Base-by-base conservation (phyloP, 1,140 invertebrate species). In the Micrasema longulum region DNA sequence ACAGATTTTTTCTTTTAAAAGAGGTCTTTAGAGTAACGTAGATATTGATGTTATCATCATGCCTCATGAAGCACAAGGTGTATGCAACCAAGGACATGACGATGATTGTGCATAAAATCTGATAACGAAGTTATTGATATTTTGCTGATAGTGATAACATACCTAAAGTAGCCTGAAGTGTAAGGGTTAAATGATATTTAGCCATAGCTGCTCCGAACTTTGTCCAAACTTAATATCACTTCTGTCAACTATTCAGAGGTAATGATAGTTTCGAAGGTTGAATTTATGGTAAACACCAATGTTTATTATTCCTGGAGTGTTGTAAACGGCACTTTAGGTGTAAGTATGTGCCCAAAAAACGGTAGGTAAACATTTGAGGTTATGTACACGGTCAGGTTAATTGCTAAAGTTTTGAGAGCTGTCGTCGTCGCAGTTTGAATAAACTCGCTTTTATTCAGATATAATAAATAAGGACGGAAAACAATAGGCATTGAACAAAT, bases 321-420 rank as follows among this genome's bases (percentile, higher is more conserved):
- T 60, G 14, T 41, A 41, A 41, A n/a, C 35, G 12, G 14, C 41
- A 60, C 55, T 60, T 60, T 38, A 60, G 55, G 55, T 14, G n/a
- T 22, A 16, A 35, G 35, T 41, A 38, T 43, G 55, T 60, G 18
- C 38, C 55, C 55, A 22, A 41, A 60, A 43, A 38, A 41, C 55
- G 14, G 23, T 2, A 53, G 11, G 50, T 14, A 22, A 43, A 20
- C 55, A 22, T 60, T 16, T 16, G 14, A 18, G 36, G 53, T 31
- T 6, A n/a, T 16, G 10, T 18, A 41, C 18, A 20, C 41, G 55
- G 55, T 60, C 55, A 60, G 16, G 55, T 60, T 60, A 41, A 60
- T 60, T 60, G 55, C 55, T 11, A 60, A 60, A 60, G 36, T 60
- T 60, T 22, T 60, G 36, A 41, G 38, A 60, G 55, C 36, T 41